phyloP scores from a whole-genome alignment of 53 echinoderm and acorn worm species.

The Holothuria leucospilota region DNA sequence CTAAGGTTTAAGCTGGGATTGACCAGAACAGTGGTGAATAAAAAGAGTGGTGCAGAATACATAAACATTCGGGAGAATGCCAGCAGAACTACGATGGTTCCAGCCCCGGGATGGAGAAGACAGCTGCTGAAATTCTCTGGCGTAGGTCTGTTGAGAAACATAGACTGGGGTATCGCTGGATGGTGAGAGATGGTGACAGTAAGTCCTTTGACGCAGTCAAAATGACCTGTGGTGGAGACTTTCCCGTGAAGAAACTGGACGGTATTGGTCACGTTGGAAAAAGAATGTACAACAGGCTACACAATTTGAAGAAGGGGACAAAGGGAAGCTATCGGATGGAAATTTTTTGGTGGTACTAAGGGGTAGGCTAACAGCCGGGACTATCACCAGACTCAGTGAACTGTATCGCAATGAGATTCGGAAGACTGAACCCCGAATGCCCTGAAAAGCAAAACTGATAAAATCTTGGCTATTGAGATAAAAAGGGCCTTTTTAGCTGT shows the following conservation, averaged over 20 bases:
- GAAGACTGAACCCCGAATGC: slow-evolving; percentile 3
- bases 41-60: slow-evolving; percentile 14
- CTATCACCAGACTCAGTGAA: slow-evolving; percentile 5
- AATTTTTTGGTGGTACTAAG: not conserved
- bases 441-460: not conserved
- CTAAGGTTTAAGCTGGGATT: slow-evolving; percentile 9
- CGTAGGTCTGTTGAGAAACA: slow-evolving; percentile 32
- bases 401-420: slow-evolving; percentile 45
- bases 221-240: slow-evolving; percentile 42
- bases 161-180: slow-evolving; percentile 40
- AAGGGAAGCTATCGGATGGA: slow-evolving; percentile 2
- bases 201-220: slow-evolving; percentile 35
- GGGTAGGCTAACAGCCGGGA: not conserved
- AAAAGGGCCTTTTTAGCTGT: slow-evolving; percentile 33
- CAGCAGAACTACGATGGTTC: slow-evolving; percentile 30
- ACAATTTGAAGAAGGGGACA: slow-evolving; percentile 22
- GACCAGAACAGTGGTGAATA: not conserved
- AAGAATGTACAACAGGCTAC: slow-evolving; percentile 22
- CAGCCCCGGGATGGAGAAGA: slow-evolving; percentile 53
- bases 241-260: slow-evolving; percentile 51
- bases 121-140: slow-evolving; percentile 54
- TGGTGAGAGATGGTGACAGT: slow-evolving; percentile 62
- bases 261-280: slow-evolving; percentile 63
- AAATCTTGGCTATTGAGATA: slow-evolving; percentile 3
- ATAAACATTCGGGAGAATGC: slow-evolving; percentile 2